Base-by-base conservation (phyloP, 2,113 vertebrate genomes). In the Bombycilla garrulus region DNA sequence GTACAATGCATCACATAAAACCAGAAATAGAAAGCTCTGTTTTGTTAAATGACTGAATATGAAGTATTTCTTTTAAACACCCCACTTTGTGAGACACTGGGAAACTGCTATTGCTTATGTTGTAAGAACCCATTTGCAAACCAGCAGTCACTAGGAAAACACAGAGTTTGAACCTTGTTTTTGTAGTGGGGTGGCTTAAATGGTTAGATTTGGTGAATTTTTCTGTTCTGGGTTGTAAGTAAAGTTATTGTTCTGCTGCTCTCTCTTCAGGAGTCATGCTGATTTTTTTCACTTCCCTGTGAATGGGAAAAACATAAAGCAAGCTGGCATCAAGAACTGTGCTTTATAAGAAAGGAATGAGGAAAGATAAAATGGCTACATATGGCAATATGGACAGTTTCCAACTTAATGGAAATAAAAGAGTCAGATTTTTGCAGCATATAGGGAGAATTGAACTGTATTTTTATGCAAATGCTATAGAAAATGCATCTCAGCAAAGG, bases 361-460 rank as follows among this genome's bases (percentile, higher is more conserved):
- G 81, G 65, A 66, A 93, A 94, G 94, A 96, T 74, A 74, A 97
- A 96, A 94, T 3, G 3, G 65, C 86, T 96, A 71, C 94, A 95
- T 96, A 90, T 97, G 95, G 92, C 92, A 92, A 95, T 86, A 93
- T 97, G 90, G 93, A 96, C 72, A 74, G 72, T 88, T 97, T 96
- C 90, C 93, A 97, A 56, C 80, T 73, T 78, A 95, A 93, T 54
- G 72, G 86, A 80, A 96, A 92, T 92, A 93, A 91, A 85, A 93
- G 67, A 94, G 73, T 91, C 47, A 1, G 17, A 91, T 92, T 97
- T 95, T 87, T 94, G 60, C 88, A 84, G 93, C 80, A 81, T 84
- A 67, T 64, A 88, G 77, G 0, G 4, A 86, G 90, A 95, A 86
- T 3, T 57, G 88, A 86, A 93, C 82, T 79, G 88, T 72, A 88